A percentile compares a stretch with the other conserved stretches of the same genome.
Conservation (phyloP, 2,888 invertebrate species). For the Drosophila rubida region DNA sequence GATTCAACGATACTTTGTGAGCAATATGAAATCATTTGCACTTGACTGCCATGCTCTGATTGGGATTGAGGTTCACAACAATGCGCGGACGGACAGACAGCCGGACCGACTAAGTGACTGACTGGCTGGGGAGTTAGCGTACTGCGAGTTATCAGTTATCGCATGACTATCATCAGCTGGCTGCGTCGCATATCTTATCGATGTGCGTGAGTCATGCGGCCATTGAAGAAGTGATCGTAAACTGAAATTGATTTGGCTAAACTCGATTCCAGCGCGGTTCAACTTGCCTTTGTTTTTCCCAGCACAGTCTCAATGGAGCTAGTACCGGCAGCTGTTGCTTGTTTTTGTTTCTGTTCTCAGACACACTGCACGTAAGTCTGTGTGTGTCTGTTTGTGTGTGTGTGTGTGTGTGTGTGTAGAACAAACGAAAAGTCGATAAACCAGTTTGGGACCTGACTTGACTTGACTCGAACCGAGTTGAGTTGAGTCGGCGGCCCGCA, state of each 20-base stretch:
- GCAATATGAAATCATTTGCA: slow-evolving; percentile 14
- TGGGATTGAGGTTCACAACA: slow-evolving; percentile 3
- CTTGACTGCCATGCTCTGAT: slow-evolving; percentile 36
- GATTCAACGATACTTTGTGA: background rate
- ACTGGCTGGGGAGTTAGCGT: background rate
- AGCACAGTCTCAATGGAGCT: slow-evolving; percentile 15
- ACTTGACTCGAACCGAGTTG: no score
- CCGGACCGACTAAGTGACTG: background rate
- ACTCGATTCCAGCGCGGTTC: slow-evolving; percentile 11
- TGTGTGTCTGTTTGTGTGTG: slow-evolving; percentile 23
- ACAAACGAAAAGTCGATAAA: slow-evolving; percentile 55
- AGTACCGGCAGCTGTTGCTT: slow-evolving; percentile 37
- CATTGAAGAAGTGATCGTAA: background rate
- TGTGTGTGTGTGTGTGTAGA: slow-evolving; percentile 31
- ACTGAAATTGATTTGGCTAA: slow-evolving; percentile 3
- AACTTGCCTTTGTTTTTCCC: slow-evolving; percentile 16
- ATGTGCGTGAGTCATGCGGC: background rate
- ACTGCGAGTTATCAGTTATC: slow-evolving; percentile 10
- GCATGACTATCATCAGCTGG: slow-evolving; percentile 33
- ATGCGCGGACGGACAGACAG: background rate
- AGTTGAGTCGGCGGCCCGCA: slow-evolving; percentile 1
- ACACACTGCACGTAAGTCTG: background rate
- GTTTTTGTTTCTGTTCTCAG: background rate
- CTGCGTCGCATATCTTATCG: slow-evolving; percentile 41
- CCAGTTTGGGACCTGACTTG: slow-evolving; percentile 46